Conservation (phyloP, 1,140 invertebrate genomes). For the Aphelinus certus region DNA sequence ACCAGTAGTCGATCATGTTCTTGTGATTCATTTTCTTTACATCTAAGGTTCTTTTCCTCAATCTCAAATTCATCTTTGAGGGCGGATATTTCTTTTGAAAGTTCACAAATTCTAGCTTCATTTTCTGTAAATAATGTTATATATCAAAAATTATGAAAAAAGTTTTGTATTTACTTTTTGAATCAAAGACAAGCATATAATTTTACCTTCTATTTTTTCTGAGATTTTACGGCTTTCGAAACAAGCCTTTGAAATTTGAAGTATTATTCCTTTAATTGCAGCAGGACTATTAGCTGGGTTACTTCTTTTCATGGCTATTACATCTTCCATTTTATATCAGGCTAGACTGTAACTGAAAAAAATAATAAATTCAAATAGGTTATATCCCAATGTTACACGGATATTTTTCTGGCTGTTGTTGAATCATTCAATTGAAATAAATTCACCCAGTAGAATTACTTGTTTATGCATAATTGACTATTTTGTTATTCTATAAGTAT, state of each 20-base stretch:
- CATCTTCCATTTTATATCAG: background rate
- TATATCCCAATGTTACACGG: no score
- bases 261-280: conserved; percentile 28
- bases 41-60: conserved; percentile 29
- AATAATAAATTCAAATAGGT: no score
- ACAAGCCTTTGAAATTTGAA: conserved; percentile 20
- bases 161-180: background rate
- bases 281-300: conserved; percentile 26
- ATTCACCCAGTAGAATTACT: no score
- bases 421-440: no score
- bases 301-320: conserved; percentile 6
- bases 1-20: conserved; percentile 22
- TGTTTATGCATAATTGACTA: no score
- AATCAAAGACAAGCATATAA: background rate
- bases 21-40: conserved; percentile 19
- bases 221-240: conserved; percentile 25
- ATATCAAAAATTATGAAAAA: conserved; percentile 1
- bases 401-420: no score
- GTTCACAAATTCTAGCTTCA: conserved; percentile 9
- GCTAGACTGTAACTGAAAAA: no score
- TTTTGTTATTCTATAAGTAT: no score
- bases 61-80: conserved; percentile 30
- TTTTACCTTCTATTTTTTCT: conserved; percentile 29
- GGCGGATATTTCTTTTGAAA: conserved; percentile 20
- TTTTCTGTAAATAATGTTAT: conserved; percentile 24